Percentiles rank a stretch among this genome's conserved stretches.
phyloP scores from a whole-genome alignment of 92 coral and sea anemone genomes.

The Blastomussa wellsi region DNA sequence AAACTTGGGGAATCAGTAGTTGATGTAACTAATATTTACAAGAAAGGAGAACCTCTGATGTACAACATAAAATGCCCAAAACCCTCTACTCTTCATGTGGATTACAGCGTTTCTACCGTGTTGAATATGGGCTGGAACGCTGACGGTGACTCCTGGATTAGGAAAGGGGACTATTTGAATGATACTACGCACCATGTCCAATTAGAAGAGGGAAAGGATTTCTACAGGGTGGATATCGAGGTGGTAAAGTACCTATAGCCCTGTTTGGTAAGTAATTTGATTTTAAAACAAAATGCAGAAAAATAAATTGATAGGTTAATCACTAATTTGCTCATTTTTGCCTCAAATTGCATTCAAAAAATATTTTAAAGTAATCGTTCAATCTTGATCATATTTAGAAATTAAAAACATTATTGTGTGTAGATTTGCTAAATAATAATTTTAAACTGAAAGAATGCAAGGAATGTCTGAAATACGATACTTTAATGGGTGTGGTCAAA shows the following conservation, averaged over 20 bases:
- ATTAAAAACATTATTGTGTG: too few species aligned
- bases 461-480: too few species aligned
- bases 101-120: conserved; percentile 82
- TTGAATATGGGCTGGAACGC: conserved; percentile 88
- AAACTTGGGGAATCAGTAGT: conserved; percentile 69
- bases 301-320: not conserved
- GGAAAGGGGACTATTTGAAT: conserved; percentile 77
- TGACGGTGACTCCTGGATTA: conserved; percentile 70
- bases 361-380: too few species aligned
- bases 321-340: too few species aligned
- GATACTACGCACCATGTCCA: conserved; percentile 74
- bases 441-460: too few species aligned
- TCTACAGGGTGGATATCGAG: conserved; percentile 68
- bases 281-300: not conserved
- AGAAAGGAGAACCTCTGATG: conserved; percentile 74
- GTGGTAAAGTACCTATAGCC: conserved; percentile 47
- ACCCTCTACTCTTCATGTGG: conserved; percentile 51
- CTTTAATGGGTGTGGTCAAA: too few species aligned
- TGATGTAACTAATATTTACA: conserved; percentile 54
- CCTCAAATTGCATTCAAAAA: too few species aligned
- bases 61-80: conserved; percentile 75
- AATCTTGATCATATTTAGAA: too few species aligned
- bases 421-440: too few species aligned
- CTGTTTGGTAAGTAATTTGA: conserved; percentile 9
- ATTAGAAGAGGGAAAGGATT: conserved; percentile 35